Conservation (phyloP, 30 jellyfish, hydroid and myxozoan genomes). For the Hydra vulgaris region DNA sequence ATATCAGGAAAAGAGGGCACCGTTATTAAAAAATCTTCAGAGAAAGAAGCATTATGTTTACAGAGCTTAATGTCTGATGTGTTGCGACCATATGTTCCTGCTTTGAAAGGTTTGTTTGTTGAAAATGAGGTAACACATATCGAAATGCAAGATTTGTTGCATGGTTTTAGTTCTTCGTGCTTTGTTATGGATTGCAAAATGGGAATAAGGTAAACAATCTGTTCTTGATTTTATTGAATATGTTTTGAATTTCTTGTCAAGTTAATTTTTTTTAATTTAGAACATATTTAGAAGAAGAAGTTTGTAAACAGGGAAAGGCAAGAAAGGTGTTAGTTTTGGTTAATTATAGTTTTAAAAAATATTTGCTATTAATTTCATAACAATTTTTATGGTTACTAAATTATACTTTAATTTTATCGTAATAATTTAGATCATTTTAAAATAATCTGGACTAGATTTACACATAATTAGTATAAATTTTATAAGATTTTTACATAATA, state of each 20-base stretch:
- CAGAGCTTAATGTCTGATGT: slow-evolving; percentile 63
- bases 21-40: slow-evolving; percentile 55
- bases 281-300: slow-evolving; percentile 81
- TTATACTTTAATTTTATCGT: too few species aligned
- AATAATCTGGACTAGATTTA: too few species aligned
- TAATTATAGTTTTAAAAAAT: too few species aligned
- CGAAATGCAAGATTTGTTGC: slow-evolving; percentile 89
- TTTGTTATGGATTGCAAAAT: slow-evolving; percentile 95
- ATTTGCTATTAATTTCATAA: too few species aligned
- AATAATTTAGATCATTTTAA: too few species aligned
- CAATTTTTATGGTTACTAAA: too few species aligned
- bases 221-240: neutral
- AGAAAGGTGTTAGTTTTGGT: slow-evolving; percentile 39
- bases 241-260: neutral
- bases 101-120: slow-evolving; percentile 38
- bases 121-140: slow-evolving; percentile 47
- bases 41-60: slow-evolving; percentile 56
- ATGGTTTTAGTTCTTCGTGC: slow-evolving; percentile 71
- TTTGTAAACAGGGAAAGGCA: slow-evolving; percentile 41
- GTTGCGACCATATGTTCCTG: slow-evolving; percentile 82
- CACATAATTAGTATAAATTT: too few species aligned
- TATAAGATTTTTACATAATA: too few species aligned
- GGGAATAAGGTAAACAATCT: slow-evolving; percentile 57
- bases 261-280: slow-evolving; percentile 24
- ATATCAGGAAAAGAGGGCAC: slow-evolving; percentile 86